Conservation (phyloP, 1,140 invertebrate genomes). For the Harlomillsia oculata region DNA sequence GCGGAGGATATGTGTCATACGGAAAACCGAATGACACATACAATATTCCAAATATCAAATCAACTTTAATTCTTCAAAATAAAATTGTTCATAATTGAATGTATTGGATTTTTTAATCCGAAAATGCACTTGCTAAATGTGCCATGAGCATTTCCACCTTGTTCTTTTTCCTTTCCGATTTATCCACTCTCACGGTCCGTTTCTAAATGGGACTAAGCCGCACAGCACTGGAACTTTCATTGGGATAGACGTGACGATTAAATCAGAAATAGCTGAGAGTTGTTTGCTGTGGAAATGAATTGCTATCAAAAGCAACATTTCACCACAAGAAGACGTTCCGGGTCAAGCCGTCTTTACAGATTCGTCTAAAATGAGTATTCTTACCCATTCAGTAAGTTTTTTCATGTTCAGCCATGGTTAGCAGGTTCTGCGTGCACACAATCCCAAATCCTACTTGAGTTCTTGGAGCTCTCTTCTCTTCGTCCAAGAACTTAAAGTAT, state of each 20-base stretch:
- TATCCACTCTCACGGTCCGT: no score
- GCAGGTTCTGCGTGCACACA: slow-evolving; percentile 77
- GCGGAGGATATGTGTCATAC: no score
- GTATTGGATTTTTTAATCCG: no score
- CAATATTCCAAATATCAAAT: no score
- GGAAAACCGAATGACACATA: no score
- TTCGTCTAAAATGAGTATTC: slow-evolving; percentile 84
- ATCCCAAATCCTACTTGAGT: slow-evolving; percentile 82
- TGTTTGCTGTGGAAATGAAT: slow-evolving; percentile 96
- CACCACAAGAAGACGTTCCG: slow-evolving; percentile 81
- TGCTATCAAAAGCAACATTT: slow-evolving; percentile 89
- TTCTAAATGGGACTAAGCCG: slow-evolving; percentile 79
- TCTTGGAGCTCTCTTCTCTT: slow-evolving; percentile 83
- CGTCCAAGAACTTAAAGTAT: slow-evolving; percentile 86
- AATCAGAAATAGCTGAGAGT: slow-evolving; percentile 76
- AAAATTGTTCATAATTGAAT: no score
- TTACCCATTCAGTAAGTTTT: slow-evolving; percentile 87
- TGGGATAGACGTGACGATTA: slow-evolving; percentile 85
- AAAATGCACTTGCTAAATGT: no score
- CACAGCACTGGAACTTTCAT: slow-evolving; percentile 92
- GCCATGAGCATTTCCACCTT: no score
- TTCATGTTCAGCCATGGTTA: slow-evolving; percentile 68
- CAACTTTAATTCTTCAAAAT: no score
- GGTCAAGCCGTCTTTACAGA: slow-evolving; percentile 50
- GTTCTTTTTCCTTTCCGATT: no score